Conservation (phyloP, 2,797 vertebrate species). For the Sebastes hopkinsi region DNA sequence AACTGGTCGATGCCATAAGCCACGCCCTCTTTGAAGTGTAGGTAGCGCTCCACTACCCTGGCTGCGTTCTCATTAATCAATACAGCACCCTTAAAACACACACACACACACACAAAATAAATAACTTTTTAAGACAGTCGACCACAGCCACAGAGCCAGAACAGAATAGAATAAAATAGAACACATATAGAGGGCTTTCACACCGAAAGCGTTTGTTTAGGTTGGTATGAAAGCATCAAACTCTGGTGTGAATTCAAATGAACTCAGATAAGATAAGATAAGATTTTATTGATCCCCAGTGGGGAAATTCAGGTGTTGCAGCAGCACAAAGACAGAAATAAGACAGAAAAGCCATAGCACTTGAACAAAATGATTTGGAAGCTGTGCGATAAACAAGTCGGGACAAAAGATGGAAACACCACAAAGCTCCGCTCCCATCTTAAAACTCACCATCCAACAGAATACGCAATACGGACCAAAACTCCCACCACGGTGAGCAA, state of each 20-base stretch:
- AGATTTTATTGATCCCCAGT: too few species aligned
- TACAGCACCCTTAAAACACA: conserved; percentile 84
- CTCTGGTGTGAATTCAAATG: too few species aligned
- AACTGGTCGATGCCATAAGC: conserved; percentile 91
- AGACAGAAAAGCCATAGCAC: not conserved
- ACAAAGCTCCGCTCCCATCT: not conserved
- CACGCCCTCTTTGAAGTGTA: conserved; percentile 87
- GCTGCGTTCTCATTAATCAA: conserved; percentile 82
- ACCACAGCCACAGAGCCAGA: not conserved
- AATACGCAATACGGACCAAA: too few species aligned
- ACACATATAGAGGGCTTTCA: not conserved
- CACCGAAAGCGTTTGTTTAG: not conserved
- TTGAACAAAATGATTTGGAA: not conserved
- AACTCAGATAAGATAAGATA: too few species aligned
- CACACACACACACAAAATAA: conserved; percentile 12
- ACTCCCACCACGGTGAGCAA: too few species aligned
- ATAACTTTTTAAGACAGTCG: not conserved
- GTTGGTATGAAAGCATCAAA: too few species aligned
- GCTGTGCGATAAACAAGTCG: not conserved
- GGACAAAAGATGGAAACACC: not conserved
- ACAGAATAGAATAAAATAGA: not conserved
- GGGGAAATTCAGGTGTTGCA: too few species aligned
- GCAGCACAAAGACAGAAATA: too few species aligned
- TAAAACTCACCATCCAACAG: not conserved
- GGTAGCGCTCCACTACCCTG: conserved; percentile 83